A percentile compares a stretch with the other conserved stretches of the same genome.
These are phyloP conservation scores for Tragelaphus buxtoni DNA, from an alignment of 2,113 vertebrate genomes.

Conservation along the genomic window DNA sequence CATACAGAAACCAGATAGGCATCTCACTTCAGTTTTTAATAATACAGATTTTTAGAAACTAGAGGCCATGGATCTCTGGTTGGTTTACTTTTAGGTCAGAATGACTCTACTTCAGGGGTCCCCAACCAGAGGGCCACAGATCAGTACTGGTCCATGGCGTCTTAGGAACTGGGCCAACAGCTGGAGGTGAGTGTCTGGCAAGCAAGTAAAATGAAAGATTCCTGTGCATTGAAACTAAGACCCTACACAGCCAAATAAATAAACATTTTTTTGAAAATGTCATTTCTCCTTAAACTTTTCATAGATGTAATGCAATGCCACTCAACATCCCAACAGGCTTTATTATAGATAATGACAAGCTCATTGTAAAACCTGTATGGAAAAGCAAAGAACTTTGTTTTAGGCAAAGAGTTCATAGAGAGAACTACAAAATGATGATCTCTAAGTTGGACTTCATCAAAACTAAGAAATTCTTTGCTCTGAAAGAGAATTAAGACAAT, in stretches of 20 bases:
- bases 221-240: no score
- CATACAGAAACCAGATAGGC: not conserved
- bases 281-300: not conserved
- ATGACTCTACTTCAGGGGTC: not conserved
- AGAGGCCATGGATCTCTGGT: not conserved
- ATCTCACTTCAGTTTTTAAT: not conserved
- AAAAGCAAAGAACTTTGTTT: not conserved
- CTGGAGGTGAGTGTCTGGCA: no score
- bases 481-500: not conserved
- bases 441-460: not conserved
- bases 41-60: not conserved
- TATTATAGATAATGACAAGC: not conserved
- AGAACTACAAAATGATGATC: not conserved
- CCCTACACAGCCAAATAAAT: no score
- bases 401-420: not conserved
- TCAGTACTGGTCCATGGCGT: no score
- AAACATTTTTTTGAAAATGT: not conserved
- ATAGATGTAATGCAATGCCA: not conserved
- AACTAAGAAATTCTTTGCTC: not conserved
- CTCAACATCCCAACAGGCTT: not conserved
- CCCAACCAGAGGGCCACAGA: no score
- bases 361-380: not conserved
- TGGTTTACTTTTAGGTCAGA: not conserved
- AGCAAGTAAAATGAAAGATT: no score
- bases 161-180: no score